phyloP scores from a whole-genome alignment of 2,888 invertebrate genomes.

The Synanthedon tipuliformis region DNA sequence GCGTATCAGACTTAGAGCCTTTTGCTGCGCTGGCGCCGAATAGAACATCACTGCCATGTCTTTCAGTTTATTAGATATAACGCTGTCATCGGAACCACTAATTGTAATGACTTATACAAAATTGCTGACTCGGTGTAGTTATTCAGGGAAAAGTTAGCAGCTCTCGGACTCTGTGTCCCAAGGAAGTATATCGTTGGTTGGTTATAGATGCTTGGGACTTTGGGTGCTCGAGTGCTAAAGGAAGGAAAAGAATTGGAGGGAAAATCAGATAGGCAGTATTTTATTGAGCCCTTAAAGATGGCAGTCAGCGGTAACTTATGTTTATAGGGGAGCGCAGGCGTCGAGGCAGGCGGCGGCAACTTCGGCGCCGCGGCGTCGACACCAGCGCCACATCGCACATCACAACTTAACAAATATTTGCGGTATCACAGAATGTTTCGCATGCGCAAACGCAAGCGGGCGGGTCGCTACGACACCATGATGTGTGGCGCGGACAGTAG shows the following conservation, averaged over 20 bases:
- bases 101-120: slow-evolving; percentile 7
- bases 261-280: slow-evolving; percentile 49
- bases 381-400: slow-evolving; percentile 63
- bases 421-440: slow-evolving; percentile 76
- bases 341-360: slow-evolving; percentile 57
- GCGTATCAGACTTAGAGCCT: slow-evolving; percentile 37
- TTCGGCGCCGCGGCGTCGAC: slow-evolving; percentile 52
- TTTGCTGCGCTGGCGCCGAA: slow-evolving; percentile 19
- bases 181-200: slow-evolving; percentile 11
- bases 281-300: slow-evolving; percentile 51
- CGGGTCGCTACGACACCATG: slow-evolving; percentile 86
- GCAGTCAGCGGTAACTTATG: slow-evolving; percentile 62
- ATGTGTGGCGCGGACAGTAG: slow-evolving; percentile 96
- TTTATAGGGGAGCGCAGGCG: slow-evolving; percentile 61
- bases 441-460: slow-evolving; percentile 54
- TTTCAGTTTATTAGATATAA: slow-evolving; percentile 17
- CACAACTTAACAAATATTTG: slow-evolving; percentile 77
- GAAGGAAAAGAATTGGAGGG: slow-evolving; percentile 31
- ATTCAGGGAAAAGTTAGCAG: neutral
- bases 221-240: slow-evolving; percentile 29
- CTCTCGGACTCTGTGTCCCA: slow-evolving; percentile 1
- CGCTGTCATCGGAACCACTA: slow-evolving; percentile 26
- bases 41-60: slow-evolving; percentile 35
- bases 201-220: slow-evolving; percentile 19
- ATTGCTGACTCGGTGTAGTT: slow-evolving; percentile 18